Percentiles rank a stretch among this genome's conserved stretches.
Evolutionary conservation across 2,797 vertebrate species (phyloP).

Genomic region (Artibeus jamaicensis): DNA sequence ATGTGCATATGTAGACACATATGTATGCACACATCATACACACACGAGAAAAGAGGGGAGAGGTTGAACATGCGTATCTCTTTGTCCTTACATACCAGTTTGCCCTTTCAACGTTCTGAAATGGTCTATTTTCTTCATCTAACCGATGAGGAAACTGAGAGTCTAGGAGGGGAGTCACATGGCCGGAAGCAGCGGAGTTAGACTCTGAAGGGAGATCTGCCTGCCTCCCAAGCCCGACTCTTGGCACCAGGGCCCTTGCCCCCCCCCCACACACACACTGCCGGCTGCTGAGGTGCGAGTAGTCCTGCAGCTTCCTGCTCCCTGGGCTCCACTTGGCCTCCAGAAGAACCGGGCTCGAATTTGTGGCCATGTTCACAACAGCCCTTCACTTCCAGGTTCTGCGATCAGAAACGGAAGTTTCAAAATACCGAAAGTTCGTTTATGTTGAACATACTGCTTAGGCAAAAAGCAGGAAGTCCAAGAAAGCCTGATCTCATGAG

Average conservation of each 20-base stretch:
- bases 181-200: conserved; percentile 16
- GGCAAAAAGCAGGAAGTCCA: conserved; percentile 77
- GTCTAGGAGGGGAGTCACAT: neutral
- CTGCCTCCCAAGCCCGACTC: neutral
- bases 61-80: neutral
- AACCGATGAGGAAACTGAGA: conserved; percentile 35
- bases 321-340: conserved; percentile 21
- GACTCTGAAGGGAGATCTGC: neutral
- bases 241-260: neutral
- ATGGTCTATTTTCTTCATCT: conserved; percentile 8
- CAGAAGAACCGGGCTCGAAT: conserved; percentile 54
- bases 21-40: neutral
- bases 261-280: fast-evolving
- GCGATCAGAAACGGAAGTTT: conserved; percentile 79
- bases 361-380: conserved; percentile 73
- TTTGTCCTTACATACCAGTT: neutral
- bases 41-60: neutral
- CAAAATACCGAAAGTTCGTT: conserved; percentile 80
- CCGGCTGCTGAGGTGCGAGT: neutral
- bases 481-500: conserved; percentile 80
- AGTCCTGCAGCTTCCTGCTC: neutral
- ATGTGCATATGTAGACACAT: neutral
- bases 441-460: conserved; percentile 73
- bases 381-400: conserved; percentile 77
- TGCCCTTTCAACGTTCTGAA: neutral